Percentiles rank a stretch among this genome's conserved stretches.
phyloP scores from a whole-genome alignment of 2,888 invertebrate species.

The Diarsia mendica region DNA sequence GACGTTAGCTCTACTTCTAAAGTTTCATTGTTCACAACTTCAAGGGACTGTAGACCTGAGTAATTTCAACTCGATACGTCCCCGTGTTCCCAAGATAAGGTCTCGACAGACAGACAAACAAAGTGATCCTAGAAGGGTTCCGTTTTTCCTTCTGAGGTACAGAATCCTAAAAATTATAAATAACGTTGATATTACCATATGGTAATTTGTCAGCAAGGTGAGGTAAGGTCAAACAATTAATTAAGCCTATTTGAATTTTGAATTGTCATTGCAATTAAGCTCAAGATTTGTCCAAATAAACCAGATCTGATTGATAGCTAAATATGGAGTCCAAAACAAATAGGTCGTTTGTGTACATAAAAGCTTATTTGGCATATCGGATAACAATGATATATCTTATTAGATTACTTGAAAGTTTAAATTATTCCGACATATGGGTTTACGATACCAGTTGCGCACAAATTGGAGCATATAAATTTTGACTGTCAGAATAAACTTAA shows the following conservation, averaged over 20 bases:
- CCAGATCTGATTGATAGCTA: slow-evolving; percentile 62
- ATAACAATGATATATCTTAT: slow-evolving; percentile 55
- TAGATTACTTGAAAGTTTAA: slow-evolving; percentile 45
- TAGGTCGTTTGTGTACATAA: slow-evolving; percentile 44
- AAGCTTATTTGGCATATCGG: slow-evolving; percentile 57
- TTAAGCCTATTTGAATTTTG: slow-evolving; percentile 43
- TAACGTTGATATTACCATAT: slow-evolving; percentile 3
- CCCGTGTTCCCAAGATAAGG: no score
- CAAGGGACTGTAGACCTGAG: no score
- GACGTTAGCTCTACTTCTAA: no score
- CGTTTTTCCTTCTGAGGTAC: no score
- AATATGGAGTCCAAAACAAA: slow-evolving; percentile 62
- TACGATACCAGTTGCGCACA: slow-evolving; percentile 53
- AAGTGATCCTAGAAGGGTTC: no score
- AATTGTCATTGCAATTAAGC: slow-evolving; percentile 57
- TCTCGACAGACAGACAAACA: no score
- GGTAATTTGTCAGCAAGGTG: slow-evolving; percentile 17
- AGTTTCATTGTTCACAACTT: no score
- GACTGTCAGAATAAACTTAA: slow-evolving; percentile 57
- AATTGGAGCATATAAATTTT: slow-evolving; percentile 58
- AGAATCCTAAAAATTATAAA: neutral
- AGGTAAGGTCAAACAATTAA: slow-evolving; percentile 35
- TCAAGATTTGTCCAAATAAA: slow-evolving; percentile 61
- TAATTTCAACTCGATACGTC: no score
- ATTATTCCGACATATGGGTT: slow-evolving; percentile 59